Base-by-base conservation (phyloP, 2,888 invertebrate species). In the Heliconius cydno region DNA sequence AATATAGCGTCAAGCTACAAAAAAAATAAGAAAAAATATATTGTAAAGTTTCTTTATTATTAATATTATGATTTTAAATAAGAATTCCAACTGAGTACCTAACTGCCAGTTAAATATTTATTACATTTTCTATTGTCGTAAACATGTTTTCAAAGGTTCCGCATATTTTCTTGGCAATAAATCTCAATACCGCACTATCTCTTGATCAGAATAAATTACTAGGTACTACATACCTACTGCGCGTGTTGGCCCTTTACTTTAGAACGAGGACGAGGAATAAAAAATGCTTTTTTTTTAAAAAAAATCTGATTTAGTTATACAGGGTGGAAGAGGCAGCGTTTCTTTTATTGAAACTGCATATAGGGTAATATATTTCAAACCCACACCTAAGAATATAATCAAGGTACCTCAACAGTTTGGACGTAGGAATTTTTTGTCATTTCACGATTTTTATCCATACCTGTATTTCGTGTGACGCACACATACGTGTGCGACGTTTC, bases 161-260 rank as follows among this genome's bases (percentile, higher is more conserved):
- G 70, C 70, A 70, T 46, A 70, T 70, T 70, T 70, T 70, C 41
- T 70, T 41, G 46, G 70, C 41, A 70, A 70, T 70, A 70, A 70
- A 70, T 70, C 70, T 70, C 70, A 70, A 70, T 70, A 70, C 70
- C 70, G 70, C 70, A 70, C 70, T 70, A 70, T 70, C 41, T 70
- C 70, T 70, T 46, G 70, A 70, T 70, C 70, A 70, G 70, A 70
- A 70, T 70, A 70, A 70, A 70, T 70, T 70, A 70, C 19, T 25
- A 41, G 41, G 41, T 41, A 41, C 41, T 70, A 46, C 41, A 25
- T 70, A 41, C 34, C 1, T 34, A 34, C 70, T 46, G 41, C 19
- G 41, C 68, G 41, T 70, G 70, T 46, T 2, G 41, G 25, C 41
- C 25, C 25, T 28, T 9, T 70, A 46, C 19, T 70, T 25, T 34